Conservation (phyloP, 2,888 invertebrate genomes). For the Perithous albicinctus region DNA sequence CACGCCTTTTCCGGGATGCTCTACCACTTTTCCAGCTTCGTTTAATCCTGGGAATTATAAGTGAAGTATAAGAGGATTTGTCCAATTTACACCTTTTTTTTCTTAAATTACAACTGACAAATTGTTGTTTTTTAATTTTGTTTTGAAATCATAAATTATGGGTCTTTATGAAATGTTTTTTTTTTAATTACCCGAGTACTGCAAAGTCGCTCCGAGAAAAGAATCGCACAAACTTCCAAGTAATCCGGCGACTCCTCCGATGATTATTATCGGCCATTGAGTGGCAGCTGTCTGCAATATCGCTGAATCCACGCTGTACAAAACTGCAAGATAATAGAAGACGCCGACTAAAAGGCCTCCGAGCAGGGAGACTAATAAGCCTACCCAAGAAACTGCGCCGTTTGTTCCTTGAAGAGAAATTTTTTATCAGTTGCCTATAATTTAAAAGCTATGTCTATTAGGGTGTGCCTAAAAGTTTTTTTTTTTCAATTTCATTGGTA, state of each 20-base stretch:
- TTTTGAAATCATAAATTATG: no score
- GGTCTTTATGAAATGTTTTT: background rate
- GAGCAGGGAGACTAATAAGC: conserved; percentile 87
- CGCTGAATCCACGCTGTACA: conserved; percentile 88
- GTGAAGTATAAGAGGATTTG: no score
- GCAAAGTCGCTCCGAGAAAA: conserved; percentile 92
- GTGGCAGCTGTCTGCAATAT: conserved; percentile 87
- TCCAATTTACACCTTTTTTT: no score
- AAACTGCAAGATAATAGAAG: conserved; percentile 89
- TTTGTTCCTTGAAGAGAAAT: conserved; percentile 89
- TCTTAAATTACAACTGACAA: no score
- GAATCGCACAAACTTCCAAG: conserved; percentile 94
- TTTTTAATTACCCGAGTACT: conserved; percentile 90
- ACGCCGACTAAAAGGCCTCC: conserved; percentile 91
- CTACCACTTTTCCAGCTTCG: conserved; percentile 89
- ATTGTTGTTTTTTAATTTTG: background rate
- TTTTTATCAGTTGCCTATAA: no score
- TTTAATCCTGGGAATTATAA: conserved; percentile 90
- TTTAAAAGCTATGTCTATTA: no score
- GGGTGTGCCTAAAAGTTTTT: no score
- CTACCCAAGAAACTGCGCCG: conserved; percentile 91
- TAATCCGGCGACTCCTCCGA: conserved; percentile 91
- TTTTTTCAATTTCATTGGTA: no score
- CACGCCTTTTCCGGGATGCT: conserved; percentile 89
- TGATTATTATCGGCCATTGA: conserved; percentile 92